phyloP scores from a whole-genome alignment of 2,113 vertebrate species.

The Gymnobelideus leadbeateri region DNA sequence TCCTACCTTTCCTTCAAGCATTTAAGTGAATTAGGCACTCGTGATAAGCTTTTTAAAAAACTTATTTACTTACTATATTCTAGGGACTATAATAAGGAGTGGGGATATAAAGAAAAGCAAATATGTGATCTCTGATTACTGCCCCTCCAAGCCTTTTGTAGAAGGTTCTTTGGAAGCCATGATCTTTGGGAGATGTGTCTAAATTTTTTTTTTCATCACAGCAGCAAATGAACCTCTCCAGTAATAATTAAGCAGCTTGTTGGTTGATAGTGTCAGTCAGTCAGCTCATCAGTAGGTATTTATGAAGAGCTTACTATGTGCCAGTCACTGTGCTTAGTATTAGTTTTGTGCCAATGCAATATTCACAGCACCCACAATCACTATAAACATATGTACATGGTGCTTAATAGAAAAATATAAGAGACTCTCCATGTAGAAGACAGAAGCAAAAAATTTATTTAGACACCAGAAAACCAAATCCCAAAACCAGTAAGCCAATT shows the following conservation, averaged over 20 bases:
- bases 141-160: not conserved
- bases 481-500: too few relatives aligned
- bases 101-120: not conserved
- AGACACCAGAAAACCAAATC: too few relatives aligned
- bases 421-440: too few relatives aligned
- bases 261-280: not conserved
- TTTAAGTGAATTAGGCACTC: not conserved
- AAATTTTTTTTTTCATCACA: not conserved
- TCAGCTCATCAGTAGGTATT: not conserved
- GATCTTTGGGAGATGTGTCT: not conserved
- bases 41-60: not conserved
- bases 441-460: too few relatives aligned
- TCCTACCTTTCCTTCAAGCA: not conserved
- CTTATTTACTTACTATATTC: not conserved
- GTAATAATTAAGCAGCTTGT: not conserved
- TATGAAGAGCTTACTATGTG: not conserved
- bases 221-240: not conserved
- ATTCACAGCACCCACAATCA: too few relatives aligned
- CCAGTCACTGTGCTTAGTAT: not conserved
- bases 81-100: not conserved
- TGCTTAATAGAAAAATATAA: too few relatives aligned
- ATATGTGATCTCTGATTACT: not conserved
- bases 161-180: not conserved
- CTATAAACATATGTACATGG: too few relatives aligned
- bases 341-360: not conserved